Evolutionary conservation across 2,113 vertebrate genomes (phyloP).

Genomic region (Hucho hucho): DNA sequence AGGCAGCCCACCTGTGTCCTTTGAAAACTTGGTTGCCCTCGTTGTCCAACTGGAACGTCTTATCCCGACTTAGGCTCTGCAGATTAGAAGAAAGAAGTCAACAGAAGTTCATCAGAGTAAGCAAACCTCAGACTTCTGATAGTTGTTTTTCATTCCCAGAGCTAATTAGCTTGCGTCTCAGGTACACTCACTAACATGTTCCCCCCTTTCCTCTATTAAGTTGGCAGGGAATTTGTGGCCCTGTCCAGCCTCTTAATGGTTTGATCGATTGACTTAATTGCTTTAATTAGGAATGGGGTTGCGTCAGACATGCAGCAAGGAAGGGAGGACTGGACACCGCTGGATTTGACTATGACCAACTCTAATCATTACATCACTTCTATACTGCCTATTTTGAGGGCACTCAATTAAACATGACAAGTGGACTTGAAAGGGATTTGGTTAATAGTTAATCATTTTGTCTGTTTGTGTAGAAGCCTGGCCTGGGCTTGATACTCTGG

Average conservation of each 20-base stretch:
- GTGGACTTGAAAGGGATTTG: constrained; percentile 29
- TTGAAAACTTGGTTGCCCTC: constrained; percentile 86
- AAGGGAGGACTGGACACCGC: constrained; percentile 8
- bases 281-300: constrained; percentile 36
- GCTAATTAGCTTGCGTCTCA: constrained; percentile 11
- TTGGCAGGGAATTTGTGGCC: constrained; percentile 17
- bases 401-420: constrained; percentile 47
- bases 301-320: constrained; percentile 11
- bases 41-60: constrained; percentile 83
- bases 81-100: constrained; percentile 12
- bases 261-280: constrained; percentile 48
- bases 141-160: background rate
- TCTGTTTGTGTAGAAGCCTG: background rate
- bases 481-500: background rate
- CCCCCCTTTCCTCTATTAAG: constrained; percentile 13
- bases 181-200: constrained; percentile 10
- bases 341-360: constrained; percentile 22
- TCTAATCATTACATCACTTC: constrained; percentile 40
- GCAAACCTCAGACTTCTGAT: background rate
- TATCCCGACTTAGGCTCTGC: constrained; percentile 83
- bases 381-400: constrained; percentile 22
- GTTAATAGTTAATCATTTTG: background rate
- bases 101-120: constrained; percentile 4
- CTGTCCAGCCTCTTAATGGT: constrained; percentile 28
- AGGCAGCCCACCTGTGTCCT: constrained; percentile 86